A percentile compares a stretch with the other conserved stretches of the same genome.
phyloP scores from a whole-genome alignment of 2,113 vertebrate genomes.

The Ammodytes marinus region DNA sequence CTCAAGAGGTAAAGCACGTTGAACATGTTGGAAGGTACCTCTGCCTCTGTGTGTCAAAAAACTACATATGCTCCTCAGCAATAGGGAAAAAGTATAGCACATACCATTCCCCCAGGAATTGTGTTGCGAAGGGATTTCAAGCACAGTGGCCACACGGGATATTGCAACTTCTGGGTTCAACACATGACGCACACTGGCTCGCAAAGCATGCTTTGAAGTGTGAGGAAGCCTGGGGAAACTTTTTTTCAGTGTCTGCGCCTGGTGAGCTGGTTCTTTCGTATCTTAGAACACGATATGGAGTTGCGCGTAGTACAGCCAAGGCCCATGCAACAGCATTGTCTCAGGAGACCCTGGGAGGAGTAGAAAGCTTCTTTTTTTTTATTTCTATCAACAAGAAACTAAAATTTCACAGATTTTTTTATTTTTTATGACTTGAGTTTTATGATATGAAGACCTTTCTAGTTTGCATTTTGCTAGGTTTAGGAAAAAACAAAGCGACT shows the following conservation, averaged over 20 bases:
- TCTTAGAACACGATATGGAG: not conserved
- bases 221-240: not conserved
- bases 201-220: not conserved
- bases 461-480: too few species aligned
- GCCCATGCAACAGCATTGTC: not conserved
- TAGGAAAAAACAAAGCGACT: too few species aligned
- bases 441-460: too few species aligned
- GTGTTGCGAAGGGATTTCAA: not conserved
- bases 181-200: not conserved
- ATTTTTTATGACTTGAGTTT: too few species aligned
- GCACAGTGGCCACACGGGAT: not conserved
- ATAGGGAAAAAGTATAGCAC: not conserved
- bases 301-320: not conserved
- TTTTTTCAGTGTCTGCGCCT: not conserved
- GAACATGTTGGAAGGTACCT: not conserved
- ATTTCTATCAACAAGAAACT: too few species aligned
- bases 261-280: not conserved
- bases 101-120: not conserved
- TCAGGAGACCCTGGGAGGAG: not conserved
- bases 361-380: too few species aligned
- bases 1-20: not conserved
- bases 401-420: too few species aligned
- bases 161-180: not conserved
- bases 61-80: not conserved
- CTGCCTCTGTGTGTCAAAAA: not conserved